These are phyloP conservation scores for Ciconia stormi DNA, from an alignment of 2,113 vertebrate species.

Conservation along the genomic window DNA sequence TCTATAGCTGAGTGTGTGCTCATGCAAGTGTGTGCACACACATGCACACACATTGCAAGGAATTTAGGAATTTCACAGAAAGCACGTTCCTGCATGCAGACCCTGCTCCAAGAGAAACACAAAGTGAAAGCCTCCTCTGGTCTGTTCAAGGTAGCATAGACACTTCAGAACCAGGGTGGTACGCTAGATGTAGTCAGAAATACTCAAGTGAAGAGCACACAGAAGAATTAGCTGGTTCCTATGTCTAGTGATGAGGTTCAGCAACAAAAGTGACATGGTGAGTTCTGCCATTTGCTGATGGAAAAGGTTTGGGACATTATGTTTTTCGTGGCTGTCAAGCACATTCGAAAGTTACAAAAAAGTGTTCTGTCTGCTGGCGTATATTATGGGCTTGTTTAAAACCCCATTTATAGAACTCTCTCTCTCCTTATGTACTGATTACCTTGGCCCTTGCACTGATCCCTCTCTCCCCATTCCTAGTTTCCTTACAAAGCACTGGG, in stretches of 20 bases:
- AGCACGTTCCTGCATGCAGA: background rate
- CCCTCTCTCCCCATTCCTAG: background rate
- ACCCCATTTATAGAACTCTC: background rate
- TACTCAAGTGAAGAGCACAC: background rate
- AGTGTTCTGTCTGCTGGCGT: background rate
- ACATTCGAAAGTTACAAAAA: background rate
- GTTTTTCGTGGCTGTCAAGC: background rate
- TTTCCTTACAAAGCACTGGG: background rate
- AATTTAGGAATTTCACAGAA: background rate
- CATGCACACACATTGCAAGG: background rate
- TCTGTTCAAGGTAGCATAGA: fast-evolving
- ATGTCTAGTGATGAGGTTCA: background rate
- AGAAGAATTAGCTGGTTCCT: background rate
- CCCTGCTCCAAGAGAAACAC: background rate
- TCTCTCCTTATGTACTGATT: background rate
- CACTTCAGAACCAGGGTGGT: background rate
- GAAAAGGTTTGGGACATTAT: background rate
- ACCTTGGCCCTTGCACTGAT: background rate
- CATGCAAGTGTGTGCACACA: background rate
- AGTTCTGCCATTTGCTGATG: background rate
- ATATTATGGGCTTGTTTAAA: background rate
- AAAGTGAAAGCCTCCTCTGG: background rate
- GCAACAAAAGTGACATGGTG: background rate
- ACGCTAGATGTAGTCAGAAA: background rate
- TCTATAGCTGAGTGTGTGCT: background rate